A percentile compares a stretch with the other conserved stretches of the same genome.
Evolutionary conservation across 1,140 invertebrate species (phyloP).

Genomic region (Araneus ventricosus): DNA sequence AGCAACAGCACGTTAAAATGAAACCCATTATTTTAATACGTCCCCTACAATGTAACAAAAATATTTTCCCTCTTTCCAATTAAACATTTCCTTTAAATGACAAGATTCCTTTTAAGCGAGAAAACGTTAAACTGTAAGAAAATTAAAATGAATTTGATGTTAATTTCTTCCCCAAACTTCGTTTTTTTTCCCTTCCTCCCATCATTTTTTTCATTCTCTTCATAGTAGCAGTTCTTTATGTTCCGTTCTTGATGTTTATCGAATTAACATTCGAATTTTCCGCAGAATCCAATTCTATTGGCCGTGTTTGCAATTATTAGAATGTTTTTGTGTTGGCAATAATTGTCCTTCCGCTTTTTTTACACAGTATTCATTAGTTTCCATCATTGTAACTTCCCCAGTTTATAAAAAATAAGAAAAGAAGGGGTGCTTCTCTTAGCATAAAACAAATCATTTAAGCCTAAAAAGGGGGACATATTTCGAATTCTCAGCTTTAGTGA

Average conservation of each 20-base stretch:
- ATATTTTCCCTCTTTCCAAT: constrained; percentile 62
- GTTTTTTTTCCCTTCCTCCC: neutral
- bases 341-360: constrained; percentile 49
- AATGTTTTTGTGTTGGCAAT: constrained; percentile 52
- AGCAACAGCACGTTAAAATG: neutral
- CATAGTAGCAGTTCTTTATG: neutral
- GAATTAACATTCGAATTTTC: constrained; percentile 60
- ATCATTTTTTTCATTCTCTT: neutral
- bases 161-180: constrained; percentile 65
- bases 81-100: constrained; percentile 55
- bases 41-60: constrained; percentile 30
- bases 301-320: constrained; percentile 28
- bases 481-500: constrained; percentile 45
- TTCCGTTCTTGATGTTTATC: constrained; percentile 47
- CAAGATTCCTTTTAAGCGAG: constrained; percentile 53
- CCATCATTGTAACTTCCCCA: constrained; percentile 13
- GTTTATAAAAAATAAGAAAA: constrained; percentile 42
- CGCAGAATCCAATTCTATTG: constrained; percentile 33
- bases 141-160: constrained; percentile 71
- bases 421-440: neutral
- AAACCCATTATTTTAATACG: neutral
- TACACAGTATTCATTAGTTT: constrained; percentile 44
- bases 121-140: constrained; percentile 55
- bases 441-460: constrained; percentile 50
- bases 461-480: constrained; percentile 36